Percentiles rank a stretch among this genome's conserved stretches.
Evolutionary conservation across 2,888 invertebrate genomes (phyloP).

Genomic region (Crocallis elinguaria): DNA sequence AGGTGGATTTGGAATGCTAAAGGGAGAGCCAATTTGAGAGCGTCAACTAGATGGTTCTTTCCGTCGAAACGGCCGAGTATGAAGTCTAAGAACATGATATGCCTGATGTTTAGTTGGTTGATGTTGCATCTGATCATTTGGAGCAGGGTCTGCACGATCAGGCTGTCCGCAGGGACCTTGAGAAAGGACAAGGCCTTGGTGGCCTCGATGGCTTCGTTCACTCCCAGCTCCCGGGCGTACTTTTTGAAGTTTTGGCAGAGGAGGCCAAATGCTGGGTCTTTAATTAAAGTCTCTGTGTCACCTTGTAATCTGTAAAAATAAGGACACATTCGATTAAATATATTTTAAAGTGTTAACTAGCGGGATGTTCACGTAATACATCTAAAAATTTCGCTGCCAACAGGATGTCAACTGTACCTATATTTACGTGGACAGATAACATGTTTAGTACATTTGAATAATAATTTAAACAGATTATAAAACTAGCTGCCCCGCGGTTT

Average conservation of each 20-base stretch:
- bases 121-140: slow-evolving; percentile 86
- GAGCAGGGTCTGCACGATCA: slow-evolving; percentile 86
- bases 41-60: slow-evolving; percentile 85
- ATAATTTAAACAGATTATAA: no score
- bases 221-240: slow-evolving; percentile 79
- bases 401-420: no score
- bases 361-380: no score
- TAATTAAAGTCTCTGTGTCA: slow-evolving; percentile 70
- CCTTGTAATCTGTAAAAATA: slow-evolving; percentile 52
- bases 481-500: no score
- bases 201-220: slow-evolving; percentile 83
- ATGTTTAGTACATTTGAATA: no score
- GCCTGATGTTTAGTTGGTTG: slow-evolving; percentile 84
- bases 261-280: slow-evolving; percentile 82
- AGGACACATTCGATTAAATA: not conserved
- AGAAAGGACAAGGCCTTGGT: slow-evolving; percentile 85
- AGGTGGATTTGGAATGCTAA: slow-evolving; percentile 87
- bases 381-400: no score
- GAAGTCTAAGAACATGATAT: slow-evolving; percentile 87
- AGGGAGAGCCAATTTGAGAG: slow-evolving; percentile 87
- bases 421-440: no score
- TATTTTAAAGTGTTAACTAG: no score
- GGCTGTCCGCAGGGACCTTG: slow-evolving; percentile 83
- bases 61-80: slow-evolving; percentile 78
- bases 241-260: slow-evolving; percentile 85